These are phyloP conservation scores for Atractosteus spatula DNA, from an alignment of 2,113 vertebrate genomes.

Conservation along the genomic window DNA sequence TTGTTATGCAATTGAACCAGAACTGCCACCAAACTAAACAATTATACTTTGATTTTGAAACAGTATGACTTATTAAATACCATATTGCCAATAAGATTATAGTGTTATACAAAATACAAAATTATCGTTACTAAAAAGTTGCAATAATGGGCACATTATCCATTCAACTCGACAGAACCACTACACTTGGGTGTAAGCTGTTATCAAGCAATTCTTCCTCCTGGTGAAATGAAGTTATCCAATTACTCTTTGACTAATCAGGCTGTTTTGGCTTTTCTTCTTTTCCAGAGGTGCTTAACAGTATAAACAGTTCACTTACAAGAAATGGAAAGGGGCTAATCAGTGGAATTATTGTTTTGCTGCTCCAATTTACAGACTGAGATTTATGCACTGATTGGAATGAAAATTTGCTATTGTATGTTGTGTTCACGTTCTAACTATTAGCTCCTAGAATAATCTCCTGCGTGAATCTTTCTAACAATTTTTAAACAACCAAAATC, in stretches of 20 bases:
- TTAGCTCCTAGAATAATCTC: constrained; percentile 56
- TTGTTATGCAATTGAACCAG: no score
- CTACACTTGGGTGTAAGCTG: constrained; percentile 92
- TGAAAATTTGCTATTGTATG: constrained; percentile 86
- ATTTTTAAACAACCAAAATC: constrained; percentile 48
- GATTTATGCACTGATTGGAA: constrained; percentile 98
- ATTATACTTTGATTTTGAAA: not conserved
- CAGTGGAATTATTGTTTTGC: constrained; percentile 99
- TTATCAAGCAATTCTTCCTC: constrained; percentile 94
- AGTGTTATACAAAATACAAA: not conserved
- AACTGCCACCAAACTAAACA: not conserved
- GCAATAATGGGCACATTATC: constrained; percentile 76
- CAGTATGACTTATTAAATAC: not conserved
- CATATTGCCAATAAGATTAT: no score
- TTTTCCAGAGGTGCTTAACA: constrained; percentile 99
- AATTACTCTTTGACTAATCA: constrained; percentile 99
- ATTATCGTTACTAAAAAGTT: constrained; percentile 44
- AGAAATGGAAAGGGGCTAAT: constrained; percentile 99
- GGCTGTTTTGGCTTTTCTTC: constrained; percentile 99
- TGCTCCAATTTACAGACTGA: constrained; percentile 98
- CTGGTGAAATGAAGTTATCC: constrained; percentile 98
- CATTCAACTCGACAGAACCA: constrained; percentile 85
- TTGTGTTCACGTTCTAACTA: constrained; percentile 54
- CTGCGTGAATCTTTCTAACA: constrained; percentile 53
- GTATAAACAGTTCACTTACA: constrained; percentile 99